phyloP scores from a whole-genome alignment of 1,140 invertebrate genomes.

The Charaxes varanes region DNA sequence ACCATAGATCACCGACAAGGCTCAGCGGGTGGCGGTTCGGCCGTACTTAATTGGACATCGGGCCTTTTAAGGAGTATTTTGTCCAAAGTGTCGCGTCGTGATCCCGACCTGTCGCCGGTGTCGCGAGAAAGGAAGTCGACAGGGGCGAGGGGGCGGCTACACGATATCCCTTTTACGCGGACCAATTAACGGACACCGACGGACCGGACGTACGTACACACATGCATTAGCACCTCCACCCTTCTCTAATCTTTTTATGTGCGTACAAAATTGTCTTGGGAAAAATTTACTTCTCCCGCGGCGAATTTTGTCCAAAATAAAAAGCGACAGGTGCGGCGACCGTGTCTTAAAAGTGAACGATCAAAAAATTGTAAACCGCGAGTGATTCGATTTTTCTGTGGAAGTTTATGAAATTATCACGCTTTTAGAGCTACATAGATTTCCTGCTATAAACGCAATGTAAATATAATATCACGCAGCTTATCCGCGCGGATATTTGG shows the following conservation, averaged over 20 bases:
- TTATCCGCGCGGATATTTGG: slow-evolving; percentile 13
- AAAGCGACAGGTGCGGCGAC: neutral
- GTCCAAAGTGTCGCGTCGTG: slow-evolving; percentile 33
- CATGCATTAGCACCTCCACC: slow-evolving; percentile 66
- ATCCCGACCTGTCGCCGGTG: slow-evolving; percentile 34
- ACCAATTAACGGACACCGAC: slow-evolving; percentile 67
- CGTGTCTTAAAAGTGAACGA: neutral
- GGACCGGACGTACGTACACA: slow-evolving; percentile 65
- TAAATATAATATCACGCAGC: slow-evolving; percentile 20
- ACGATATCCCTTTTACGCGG: slow-evolving; percentile 71
- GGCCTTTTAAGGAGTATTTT: slow-evolving; percentile 38
- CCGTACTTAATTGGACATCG: slow-evolving; percentile 32
- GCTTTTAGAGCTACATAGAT: slow-evolving; percentile 13
- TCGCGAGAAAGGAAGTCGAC: slow-evolving; percentile 48
- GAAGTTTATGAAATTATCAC: slow-evolving; percentile 7
- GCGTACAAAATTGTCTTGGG: slow-evolving; percentile 40
- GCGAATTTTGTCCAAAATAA: slow-evolving; percentile 17
- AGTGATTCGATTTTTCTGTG: slow-evolving; percentile 1
- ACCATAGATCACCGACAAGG: slow-evolving; percentile 26
- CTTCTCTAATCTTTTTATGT: slow-evolving; percentile 62
- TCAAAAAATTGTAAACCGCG: neutral
- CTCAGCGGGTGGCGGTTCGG: slow-evolving; percentile 29
- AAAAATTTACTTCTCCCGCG: slow-evolving; percentile 33
- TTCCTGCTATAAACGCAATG: slow-evolving; percentile 18
- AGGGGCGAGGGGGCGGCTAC: slow-evolving; percentile 44